Evolutionary conservation across 2,797 vertebrate species (phyloP).

Genomic region (Mormyrus hasselquistii): DNA sequence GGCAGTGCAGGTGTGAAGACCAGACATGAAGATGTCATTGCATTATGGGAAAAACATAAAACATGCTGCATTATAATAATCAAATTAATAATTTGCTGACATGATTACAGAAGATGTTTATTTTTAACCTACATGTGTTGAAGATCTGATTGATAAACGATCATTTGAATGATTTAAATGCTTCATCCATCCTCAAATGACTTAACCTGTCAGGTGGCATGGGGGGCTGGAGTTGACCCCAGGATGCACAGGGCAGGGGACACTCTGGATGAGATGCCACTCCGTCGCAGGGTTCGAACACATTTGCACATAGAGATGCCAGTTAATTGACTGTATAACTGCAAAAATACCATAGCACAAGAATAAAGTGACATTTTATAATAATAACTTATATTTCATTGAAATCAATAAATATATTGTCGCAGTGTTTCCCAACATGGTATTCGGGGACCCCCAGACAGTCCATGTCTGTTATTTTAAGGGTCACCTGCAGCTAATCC

Average conservation of each 20-base stretch:
- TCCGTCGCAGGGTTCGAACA: neutral
- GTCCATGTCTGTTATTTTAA: neutral
- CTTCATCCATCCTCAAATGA: neutral
- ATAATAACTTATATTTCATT: neutral
- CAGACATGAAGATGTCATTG: neutral
- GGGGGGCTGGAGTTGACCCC: neutral
- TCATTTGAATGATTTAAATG: neutral
- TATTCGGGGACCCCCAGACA: neutral
- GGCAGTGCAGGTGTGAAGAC: slow-evolving; percentile 69
- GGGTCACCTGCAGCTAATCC: neutral
- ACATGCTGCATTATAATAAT: neutral
- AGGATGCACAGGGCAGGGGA: neutral
- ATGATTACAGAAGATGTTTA: neutral
- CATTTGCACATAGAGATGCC: neutral
- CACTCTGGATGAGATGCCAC: neutral
- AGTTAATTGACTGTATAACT: neutral
- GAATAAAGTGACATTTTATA: neutral
- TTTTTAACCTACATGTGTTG: neutral
- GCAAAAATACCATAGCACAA: neutral
- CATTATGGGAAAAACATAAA: slow-evolving; percentile 1
- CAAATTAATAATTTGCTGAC: neutral
- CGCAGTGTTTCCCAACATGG: neutral
- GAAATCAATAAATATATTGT: neutral
- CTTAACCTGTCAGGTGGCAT: neutral
- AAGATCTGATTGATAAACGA: neutral